phyloP scores from a whole-genome alignment of 2,888 invertebrate genomes.

The Euplexia lucipara region DNA sequence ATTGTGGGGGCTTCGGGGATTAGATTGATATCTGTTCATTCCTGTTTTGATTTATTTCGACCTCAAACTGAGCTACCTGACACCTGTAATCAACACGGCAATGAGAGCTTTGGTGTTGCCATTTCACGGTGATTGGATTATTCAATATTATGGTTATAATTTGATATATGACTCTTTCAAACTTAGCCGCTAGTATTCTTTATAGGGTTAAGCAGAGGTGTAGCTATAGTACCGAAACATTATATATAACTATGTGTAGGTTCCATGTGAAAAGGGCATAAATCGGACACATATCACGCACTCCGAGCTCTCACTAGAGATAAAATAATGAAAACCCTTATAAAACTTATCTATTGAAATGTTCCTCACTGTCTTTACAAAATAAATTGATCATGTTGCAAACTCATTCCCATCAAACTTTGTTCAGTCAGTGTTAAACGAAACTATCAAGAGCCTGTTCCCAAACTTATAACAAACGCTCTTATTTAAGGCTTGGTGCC shows the following conservation, averaged over 20 bases:
- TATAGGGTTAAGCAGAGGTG: no score
- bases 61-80: constrained; percentile 29
- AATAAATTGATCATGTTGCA: background rate
- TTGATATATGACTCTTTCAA: no score
- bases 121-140: constrained; percentile 14
- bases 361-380: background rate
- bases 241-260: no score
- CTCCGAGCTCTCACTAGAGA: no score
- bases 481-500: no score
- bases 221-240: no score
- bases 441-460: constrained; percentile 40
- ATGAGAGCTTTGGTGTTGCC: constrained; percentile 4
- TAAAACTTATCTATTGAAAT: background rate
- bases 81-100: constrained; percentile 47
- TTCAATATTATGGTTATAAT: background rate
- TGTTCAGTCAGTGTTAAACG: constrained; percentile 26
- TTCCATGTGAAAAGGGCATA: no score
- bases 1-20: constrained; percentile 47
- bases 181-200: no score
- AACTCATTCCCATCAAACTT: constrained; percentile 21
- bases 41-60: constrained; percentile 62
- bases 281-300: no score
- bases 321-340: no score
- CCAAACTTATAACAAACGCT: constrained; percentile 42
- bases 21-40: constrained; percentile 61